phyloP scores from a whole-genome alignment of 2,797 vertebrate genomes.

The Liasis olivaceus region DNA sequence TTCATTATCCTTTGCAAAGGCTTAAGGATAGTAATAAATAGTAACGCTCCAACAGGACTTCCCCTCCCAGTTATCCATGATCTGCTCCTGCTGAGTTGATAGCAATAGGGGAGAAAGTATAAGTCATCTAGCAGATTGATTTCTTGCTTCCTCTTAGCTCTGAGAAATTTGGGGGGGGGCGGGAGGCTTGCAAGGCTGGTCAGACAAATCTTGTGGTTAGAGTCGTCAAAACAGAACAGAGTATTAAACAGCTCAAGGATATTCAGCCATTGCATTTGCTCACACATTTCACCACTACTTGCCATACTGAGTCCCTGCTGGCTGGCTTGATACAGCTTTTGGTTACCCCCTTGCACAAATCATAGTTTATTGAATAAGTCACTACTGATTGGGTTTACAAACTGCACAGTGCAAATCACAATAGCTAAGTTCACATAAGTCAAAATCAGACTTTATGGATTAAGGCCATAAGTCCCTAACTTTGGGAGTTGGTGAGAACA shows the following conservation, averaged over 20 bases:
- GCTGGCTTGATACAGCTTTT: neutral
- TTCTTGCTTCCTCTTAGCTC: conserved; percentile 23
- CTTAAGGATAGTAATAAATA: conserved; percentile 66
- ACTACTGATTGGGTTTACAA: neutral
- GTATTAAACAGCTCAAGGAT: neutral
- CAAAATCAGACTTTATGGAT: neutral
- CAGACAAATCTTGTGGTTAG: neutral
- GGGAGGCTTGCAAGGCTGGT: neutral
- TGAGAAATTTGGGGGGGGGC: conserved; percentile 13
- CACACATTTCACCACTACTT: neutral
- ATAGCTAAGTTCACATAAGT: neutral
- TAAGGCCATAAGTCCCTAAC: neutral
- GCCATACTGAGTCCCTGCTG: neutral
- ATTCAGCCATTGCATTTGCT: neutral
- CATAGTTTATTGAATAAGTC: neutral
- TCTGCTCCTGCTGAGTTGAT: conserved; percentile 26
- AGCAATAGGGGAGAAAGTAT: neutral
- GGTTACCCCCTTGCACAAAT: neutral
- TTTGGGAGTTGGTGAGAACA: neutral
- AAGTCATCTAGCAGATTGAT: conserved; percentile 27
- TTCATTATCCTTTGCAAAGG: conserved; percentile 40
- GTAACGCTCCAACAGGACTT: neutral
- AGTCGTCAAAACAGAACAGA: neutral
- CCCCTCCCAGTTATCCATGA: conserved; percentile 15
- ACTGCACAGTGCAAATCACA: neutral